Evolutionary conservation across 2,113 vertebrate species (phyloP).

Genomic region (Salminus brasiliensis): DNA sequence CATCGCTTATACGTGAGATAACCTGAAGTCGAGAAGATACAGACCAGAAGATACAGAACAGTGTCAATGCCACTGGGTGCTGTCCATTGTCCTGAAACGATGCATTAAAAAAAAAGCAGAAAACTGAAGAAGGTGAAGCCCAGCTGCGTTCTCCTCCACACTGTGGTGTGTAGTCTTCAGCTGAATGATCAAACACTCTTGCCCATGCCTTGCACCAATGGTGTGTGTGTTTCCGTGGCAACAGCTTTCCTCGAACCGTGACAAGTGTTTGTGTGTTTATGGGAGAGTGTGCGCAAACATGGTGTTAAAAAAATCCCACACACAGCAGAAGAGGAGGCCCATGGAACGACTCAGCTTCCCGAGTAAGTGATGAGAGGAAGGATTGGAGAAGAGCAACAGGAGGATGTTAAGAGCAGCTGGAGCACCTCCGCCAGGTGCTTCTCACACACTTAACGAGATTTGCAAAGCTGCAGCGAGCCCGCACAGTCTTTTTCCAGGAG

Average conservation of each 20-base stretch:
- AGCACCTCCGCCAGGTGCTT: constrained; percentile 29
- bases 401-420: constrained; percentile 20
- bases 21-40: not conserved
- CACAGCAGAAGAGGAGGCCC: constrained; percentile 26
- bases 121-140: not conserved
- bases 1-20: not conserved
- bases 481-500: constrained; percentile 2
- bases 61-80: not conserved
- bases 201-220: constrained; percentile 50
- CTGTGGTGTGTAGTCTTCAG: constrained; percentile 27
- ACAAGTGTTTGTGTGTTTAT: constrained; percentile 46
- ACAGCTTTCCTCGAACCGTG: constrained; percentile 48
- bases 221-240: constrained; percentile 69
- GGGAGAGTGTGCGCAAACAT: constrained; percentile 37
- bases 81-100: not conserved
- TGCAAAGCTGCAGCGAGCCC: constrained; percentile 27
- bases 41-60: no score
- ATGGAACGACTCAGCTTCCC: constrained; percentile 35
- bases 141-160: not conserved
- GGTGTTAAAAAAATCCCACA: constrained; percentile 56
- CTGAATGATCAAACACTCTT: constrained; percentile 44
- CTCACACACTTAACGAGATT: constrained; percentile 11
- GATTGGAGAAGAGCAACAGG: not conserved
- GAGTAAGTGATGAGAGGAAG: constrained; percentile 41
- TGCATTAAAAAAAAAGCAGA: constrained; percentile 4